Percentiles rank a stretch among this genome's conserved stretches.
Evolutionary conservation across 2,113 vertebrate genomes (phyloP).

Genomic region (Kryptolebias marmoratus): DNA sequence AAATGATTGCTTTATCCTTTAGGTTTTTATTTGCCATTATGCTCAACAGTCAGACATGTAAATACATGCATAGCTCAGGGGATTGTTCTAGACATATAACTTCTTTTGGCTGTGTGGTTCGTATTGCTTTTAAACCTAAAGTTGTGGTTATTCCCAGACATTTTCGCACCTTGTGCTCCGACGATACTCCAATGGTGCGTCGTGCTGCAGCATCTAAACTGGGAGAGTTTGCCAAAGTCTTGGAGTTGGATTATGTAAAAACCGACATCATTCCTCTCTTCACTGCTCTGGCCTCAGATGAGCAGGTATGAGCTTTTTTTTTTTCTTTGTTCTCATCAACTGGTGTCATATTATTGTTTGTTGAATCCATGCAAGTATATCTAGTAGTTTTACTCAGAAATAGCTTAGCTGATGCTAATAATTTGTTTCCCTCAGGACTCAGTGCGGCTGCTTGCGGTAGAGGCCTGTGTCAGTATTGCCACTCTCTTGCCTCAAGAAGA

Average conservation of each 20-base stretch:
- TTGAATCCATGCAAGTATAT: not conserved
- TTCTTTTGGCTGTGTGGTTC: not conserved
- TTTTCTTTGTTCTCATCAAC: not conserved
- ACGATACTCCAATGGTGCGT: constrained; percentile 92
- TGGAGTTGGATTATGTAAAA: constrained; percentile 92
- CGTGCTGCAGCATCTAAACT: constrained; percentile 91
- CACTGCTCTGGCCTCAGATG: constrained; percentile 89
- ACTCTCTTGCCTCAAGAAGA: constrained; percentile 87
- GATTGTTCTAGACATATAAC: not conserved
- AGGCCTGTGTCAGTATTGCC: constrained; percentile 90
- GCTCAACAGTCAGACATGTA: not conserved
- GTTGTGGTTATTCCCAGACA: constrained; percentile 73
- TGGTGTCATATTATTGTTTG: not conserved
- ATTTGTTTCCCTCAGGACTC: constrained; percentile 78
- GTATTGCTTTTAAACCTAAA: not conserved
- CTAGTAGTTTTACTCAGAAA: not conserved
- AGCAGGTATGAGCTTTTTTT: constrained; percentile 80
- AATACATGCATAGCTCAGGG: not conserved
- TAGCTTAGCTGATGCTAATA: not conserved
- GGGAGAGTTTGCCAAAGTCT: constrained; percentile 92
- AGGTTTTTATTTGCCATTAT: not conserved
- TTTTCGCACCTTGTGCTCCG: constrained; percentile 90
- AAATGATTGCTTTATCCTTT: not conserved
- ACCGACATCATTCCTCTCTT: constrained; percentile 93
- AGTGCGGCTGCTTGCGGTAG: constrained; percentile 88